Conservation (phyloP, 2,888 invertebrate genomes). For the Yponomeuta cagnagella region DNA sequence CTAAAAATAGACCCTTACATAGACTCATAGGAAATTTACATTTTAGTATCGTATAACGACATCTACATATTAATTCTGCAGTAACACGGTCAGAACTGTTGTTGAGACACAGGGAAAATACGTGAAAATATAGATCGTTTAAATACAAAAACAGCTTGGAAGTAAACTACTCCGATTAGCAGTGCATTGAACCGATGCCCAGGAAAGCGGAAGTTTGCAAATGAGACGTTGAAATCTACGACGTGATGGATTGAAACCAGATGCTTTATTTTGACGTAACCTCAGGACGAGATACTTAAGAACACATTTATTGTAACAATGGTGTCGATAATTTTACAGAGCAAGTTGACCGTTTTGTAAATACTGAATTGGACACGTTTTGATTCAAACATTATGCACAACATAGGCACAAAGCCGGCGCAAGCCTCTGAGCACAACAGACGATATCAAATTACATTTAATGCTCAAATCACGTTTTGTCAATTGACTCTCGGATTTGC, state of each 20-base stretch:
- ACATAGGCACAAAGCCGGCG: background rate
- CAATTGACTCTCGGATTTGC: conserved; percentile 33
- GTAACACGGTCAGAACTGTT: no score
- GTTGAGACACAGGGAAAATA: no score
- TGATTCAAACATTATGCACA: background rate
- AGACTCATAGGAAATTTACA: no score
- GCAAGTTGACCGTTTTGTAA: background rate
- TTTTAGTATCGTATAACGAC: no score
- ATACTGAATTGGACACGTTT: background rate
- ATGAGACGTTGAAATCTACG: background rate
- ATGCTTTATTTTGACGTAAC: no score
- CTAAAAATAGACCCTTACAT: no score
- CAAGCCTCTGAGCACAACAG: background rate
- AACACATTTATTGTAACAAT: no score
- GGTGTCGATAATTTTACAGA: background rate
- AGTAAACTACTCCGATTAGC: background rate
- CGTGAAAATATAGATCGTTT: no score
- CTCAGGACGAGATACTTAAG: no score
- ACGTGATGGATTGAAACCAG: no score
- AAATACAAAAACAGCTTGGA: no score
- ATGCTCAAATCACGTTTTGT: conserved; percentile 21
- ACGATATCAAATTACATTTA: conserved; percentile 1
- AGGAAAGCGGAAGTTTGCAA: background rate
- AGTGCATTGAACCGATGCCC: background rate
- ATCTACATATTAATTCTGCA: no score